Base-by-base conservation (phyloP, 30 jellyfish, hydroid and myxozoan genomes). In the Aurelia sp. region DNA sequence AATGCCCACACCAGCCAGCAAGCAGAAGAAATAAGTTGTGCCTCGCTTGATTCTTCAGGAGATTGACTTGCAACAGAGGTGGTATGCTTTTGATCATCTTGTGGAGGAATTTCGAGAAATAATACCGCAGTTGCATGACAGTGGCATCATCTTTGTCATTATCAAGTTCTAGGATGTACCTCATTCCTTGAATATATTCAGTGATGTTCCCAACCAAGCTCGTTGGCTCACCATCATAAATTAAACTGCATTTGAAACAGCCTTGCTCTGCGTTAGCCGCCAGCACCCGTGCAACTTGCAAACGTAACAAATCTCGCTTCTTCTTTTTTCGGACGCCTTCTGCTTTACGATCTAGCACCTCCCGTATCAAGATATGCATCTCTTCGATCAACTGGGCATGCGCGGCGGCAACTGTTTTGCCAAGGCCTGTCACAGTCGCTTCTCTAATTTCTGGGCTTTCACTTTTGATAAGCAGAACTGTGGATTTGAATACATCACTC, bases 1-100 rank as follows among this genome's bases (percentile, higher is more conserved):
- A 95, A 70, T 95, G 99, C 1, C 99, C 99, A 61, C 99, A 95
- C 97, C 97, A 95, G 80, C 99, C 90, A 5, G 99, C 98, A n/a
- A 95, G 88, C 86, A 95, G 67, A 51, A 95, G 80, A 77, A 95
- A 95, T 77, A 95, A 63, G 67, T 95, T 97, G 81, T 95, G 99
- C 51, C 99, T 70, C 18, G 97, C 77, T 59, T 91, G 99, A 84
- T 95, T 95, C 7, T 80, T 78, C n/a, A 95, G 90, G 24, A 95
- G 72, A 33, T 74, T 72, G 59, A 96, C 96, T 73, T 95, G 97
- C 93, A 95, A 20, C 13, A 85, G 22, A 41, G 92, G 65, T 11
- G 99, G 97, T 22, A 95, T 89, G 91, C 99, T 95, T 80, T 95
- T 95, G 76, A 95, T 90, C 99, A 95, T 95, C 63, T 87, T 89